These are phyloP conservation scores for Cylloceria caligata DNA, from an alignment of 2,888 invertebrate species.

Conservation along the genomic window DNA sequence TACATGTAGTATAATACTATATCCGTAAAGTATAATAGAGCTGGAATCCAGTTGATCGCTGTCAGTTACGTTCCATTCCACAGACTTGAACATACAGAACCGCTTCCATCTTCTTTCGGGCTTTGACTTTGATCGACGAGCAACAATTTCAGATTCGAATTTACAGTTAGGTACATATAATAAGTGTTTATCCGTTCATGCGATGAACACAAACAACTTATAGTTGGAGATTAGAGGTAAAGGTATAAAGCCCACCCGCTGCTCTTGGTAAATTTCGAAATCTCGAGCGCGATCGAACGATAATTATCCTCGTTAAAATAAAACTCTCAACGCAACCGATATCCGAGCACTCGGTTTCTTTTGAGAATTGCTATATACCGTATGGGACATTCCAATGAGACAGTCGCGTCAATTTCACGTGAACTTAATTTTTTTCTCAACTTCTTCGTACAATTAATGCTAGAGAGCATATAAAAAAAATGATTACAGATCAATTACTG, in stretches of 20 bases:
- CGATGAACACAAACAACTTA: background rate
- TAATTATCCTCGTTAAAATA: conserved; percentile 38
- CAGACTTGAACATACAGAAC: conserved; percentile 33
- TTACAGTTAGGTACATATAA: conserved; percentile 9
- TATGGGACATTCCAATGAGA: background rate
- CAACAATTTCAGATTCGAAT: conserved; percentile 49
- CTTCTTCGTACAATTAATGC: too few species aligned
- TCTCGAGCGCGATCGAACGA: conserved; percentile 39
- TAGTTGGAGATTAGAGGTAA: conserved; percentile 31
- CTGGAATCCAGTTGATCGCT: conserved; percentile 2
- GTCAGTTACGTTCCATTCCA: conserved; percentile 27
- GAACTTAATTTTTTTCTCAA: background rate
- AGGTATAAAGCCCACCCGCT: conserved; percentile 29
- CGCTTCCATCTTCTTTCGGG: conserved; percentile 17
- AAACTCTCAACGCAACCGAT: conserved; percentile 8
- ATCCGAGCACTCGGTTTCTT: background rate
- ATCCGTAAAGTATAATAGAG: conserved; percentile 7
- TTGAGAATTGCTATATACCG: background rate
- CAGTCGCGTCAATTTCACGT: background rate
- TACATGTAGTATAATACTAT: too few species aligned
- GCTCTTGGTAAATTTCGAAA: conserved; percentile 43
- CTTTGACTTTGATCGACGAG: conserved; percentile 63
- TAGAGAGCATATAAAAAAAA: too few species aligned
- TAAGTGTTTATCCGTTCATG: background rate
- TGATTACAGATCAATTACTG: too few species aligned